A percentile compares a stretch with the other conserved stretches of the same genome.
phyloP scores from a whole-genome alignment of 2,797 vertebrate species.

The Lacerta viridis region DNA sequence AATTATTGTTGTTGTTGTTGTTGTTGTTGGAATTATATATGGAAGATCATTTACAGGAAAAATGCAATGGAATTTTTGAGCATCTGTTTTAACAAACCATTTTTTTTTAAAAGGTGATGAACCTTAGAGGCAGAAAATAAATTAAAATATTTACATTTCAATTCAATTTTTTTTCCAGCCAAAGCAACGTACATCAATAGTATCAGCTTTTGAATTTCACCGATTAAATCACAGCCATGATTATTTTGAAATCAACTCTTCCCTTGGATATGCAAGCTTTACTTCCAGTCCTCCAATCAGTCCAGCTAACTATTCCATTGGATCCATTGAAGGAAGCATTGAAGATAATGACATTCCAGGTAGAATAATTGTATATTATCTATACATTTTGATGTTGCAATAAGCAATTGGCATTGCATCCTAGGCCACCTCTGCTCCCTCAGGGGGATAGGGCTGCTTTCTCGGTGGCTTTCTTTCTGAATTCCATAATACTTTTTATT shows the following conservation, averaged over 20 bases:
- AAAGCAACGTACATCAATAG: slow-evolving; percentile 95
- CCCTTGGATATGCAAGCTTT: slow-evolving; percentile 90
- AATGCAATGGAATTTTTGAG: not conserved
- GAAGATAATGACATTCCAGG: slow-evolving; percentile 88
- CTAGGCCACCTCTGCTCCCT: too few species aligned
- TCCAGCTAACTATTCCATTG: slow-evolving; percentile 90
- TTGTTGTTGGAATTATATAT: not conserved
- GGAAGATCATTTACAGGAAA: slow-evolving; percentile 16
- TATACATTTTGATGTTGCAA: slow-evolving; percentile 8
- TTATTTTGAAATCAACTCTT: slow-evolving; percentile 94
- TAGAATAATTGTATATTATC: slow-evolving; percentile 67
- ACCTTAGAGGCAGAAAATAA: not conserved
- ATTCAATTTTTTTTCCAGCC: slow-evolving; percentile 83
- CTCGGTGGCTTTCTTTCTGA: too few species aligned
- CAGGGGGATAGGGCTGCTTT: too few species aligned
- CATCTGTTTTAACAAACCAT: not conserved
- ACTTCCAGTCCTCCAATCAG: slow-evolving; percentile 88
- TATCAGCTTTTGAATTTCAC: slow-evolving; percentile 93
- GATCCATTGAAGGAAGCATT: slow-evolving; percentile 87
- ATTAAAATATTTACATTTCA: slow-evolving; percentile 57
- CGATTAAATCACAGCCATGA: slow-evolving; percentile 94
- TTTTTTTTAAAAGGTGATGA: not conserved
- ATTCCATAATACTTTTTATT: too few species aligned
- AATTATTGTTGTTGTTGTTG: too few species aligned
- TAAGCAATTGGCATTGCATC: not conserved